Evolutionary conservation across 2,797 vertebrate genomes (phyloP).

Genomic region (Tinamus major): DNA sequence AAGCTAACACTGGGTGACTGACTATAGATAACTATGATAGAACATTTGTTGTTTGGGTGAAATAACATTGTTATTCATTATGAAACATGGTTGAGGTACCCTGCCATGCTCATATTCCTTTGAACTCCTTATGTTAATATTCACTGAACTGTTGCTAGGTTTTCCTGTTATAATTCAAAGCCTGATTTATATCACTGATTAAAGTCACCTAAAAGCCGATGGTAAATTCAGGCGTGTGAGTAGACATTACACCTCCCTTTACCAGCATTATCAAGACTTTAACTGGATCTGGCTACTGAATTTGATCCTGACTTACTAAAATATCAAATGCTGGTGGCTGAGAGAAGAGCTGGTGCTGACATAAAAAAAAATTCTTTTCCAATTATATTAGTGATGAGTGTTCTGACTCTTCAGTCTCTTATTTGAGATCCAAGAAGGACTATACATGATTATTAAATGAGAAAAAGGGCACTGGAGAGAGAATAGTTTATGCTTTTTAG

Average conservation of each 20-base stretch:
- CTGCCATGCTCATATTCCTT: background rate
- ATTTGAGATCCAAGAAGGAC: background rate
- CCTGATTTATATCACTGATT: background rate
- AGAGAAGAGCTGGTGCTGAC: background rate
- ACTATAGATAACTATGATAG: background rate
- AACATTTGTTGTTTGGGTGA: background rate
- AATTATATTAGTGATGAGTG: background rate
- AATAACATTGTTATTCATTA: background rate
- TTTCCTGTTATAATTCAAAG: constrained; percentile 20
- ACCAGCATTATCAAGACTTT: background rate
- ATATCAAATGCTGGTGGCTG: background rate
- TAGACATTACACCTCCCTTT: background rate
- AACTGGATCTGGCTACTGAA: background rate
- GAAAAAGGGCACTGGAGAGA: background rate
- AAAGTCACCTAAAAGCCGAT: background rate
- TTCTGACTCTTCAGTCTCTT: background rate
- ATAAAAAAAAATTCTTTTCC: background rate
- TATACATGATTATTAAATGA: background rate
- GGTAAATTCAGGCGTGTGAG: background rate
- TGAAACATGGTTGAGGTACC: fast-evolving
- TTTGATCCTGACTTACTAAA: background rate
- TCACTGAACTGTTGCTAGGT: background rate
- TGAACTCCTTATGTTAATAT: background rate
- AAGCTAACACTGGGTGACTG: background rate
- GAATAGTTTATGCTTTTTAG: background rate